A percentile compares a stretch with the other conserved stretches of the same genome.
These are phyloP conservation scores for Gandaritis pyraliata DNA, from an alignment of 2,888 invertebrate species.

Conservation along the genomic window DNA sequence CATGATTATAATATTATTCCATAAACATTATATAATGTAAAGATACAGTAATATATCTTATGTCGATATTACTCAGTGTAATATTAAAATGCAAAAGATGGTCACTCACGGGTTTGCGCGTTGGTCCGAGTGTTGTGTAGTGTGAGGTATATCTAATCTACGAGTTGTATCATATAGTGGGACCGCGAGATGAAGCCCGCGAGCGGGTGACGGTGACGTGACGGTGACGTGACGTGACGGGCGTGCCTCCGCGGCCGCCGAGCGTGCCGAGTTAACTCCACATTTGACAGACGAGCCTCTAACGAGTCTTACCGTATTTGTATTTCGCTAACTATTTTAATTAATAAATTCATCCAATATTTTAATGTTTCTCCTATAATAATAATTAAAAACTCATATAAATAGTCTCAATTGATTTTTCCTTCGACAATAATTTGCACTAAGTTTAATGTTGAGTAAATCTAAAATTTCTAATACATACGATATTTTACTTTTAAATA, in stretches of 20 bases:
- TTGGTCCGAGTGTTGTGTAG: conserved; percentile 12
- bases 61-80: conserved; percentile 74
- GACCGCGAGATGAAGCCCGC: conserved; percentile 25
- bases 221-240: conserved; percentile 20
- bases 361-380: conserved; percentile 82
- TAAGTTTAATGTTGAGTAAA: conserved; percentile 83
- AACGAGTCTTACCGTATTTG: conserved; percentile 83
- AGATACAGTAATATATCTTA: conserved; percentile 76
- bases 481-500: conserved; percentile 80
- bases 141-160: conserved; percentile 1
- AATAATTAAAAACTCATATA: conserved; percentile 84
- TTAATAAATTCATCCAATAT: conserved; percentile 85
- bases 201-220: conserved; percentile 31
- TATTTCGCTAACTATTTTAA: conserved; percentile 85
- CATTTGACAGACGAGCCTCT: conserved; percentile 82
- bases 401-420: conserved; percentile 83
- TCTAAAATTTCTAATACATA: conserved; percentile 85
- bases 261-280: conserved; percentile 48
- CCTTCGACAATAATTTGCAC: conserved; percentile 82
- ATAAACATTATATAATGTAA: conserved; percentile 74
- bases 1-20: conserved; percentile 80
- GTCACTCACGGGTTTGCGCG: conserved; percentile 51
- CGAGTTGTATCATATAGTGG: not conserved
- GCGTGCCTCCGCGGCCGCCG: conserved; percentile 33
- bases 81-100: conserved; percentile 68